Conservation (phyloP, 2,113 vertebrate species). For the Microcebus lehilahytsara region DNA sequence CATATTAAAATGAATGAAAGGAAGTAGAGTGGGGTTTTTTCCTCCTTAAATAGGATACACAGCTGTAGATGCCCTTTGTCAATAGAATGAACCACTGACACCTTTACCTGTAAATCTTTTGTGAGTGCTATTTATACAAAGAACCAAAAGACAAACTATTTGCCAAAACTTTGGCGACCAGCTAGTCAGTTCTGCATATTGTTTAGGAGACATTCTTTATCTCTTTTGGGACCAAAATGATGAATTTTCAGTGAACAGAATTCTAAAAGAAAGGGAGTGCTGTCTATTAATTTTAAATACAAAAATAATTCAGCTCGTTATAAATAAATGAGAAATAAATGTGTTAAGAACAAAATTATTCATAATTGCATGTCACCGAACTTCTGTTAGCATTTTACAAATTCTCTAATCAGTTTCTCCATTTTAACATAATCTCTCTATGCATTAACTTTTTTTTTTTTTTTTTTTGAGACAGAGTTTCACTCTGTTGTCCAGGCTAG, state of each 20-base stretch:
- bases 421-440: background rate
- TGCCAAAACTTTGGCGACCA: background rate
- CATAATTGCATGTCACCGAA: background rate
- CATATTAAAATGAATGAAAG: conserved; percentile 22
- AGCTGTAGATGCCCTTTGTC: background rate
- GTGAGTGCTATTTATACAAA: background rate
- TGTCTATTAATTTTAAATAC: background rate
- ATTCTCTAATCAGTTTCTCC: background rate
- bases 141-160: background rate
- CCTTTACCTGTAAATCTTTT: background rate
- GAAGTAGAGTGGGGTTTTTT: background rate
- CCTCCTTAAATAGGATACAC: background rate
- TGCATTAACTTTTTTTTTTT: background rate
- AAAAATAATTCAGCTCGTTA: background rate
- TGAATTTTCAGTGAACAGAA: background rate
- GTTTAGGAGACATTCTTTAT: background rate
- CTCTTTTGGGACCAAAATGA: background rate
- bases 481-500: too few species aligned
- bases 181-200: background rate
- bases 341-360: background rate
- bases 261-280: background rate
- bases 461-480: too few species aligned
- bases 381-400: background rate
- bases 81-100: background rate
- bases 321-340: background rate